A percentile compares a stretch with the other conserved stretches of the same genome.
Conservation (phyloP, 2,888 invertebrate species). For the Sesia apiformis region DNA sequence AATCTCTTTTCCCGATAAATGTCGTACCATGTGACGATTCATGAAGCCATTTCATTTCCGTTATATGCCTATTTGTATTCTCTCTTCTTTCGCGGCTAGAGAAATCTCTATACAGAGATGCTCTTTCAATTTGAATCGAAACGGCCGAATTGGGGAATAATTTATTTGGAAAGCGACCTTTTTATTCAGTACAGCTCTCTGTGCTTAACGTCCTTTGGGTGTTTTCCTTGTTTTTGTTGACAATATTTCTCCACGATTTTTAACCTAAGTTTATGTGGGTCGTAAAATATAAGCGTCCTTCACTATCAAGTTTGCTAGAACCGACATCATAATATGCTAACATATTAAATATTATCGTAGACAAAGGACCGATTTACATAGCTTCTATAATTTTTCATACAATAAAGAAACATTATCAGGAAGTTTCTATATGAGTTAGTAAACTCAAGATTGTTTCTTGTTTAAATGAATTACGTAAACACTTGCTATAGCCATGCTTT, state of each 20-base stretch:
- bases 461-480: too few relatives aligned
- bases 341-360: too few relatives aligned
- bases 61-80: constrained; percentile 68
- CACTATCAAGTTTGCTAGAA: too few relatives aligned
- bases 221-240: constrained; percentile 33
- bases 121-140: constrained; percentile 70
- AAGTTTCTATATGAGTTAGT: too few relatives aligned
- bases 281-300: too few relatives aligned
- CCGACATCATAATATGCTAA: too few relatives aligned
- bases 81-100: constrained; percentile 58
- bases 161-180: constrained; percentile 60
- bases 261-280: background rate
- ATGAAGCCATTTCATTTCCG: constrained; percentile 61
- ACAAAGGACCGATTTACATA: too few relatives aligned
- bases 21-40: constrained; percentile 44
- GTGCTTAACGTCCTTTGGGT: constrained; percentile 38
- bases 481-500: too few relatives aligned
- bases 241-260: background rate
- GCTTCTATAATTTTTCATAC: too few relatives aligned
- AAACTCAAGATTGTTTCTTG: too few relatives aligned
- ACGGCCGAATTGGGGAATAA: constrained; percentile 64
- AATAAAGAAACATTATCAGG: too few relatives aligned
- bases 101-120: constrained; percentile 63
- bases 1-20: constrained; percentile 33
- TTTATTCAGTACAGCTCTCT: constrained; percentile 45